Percentiles rank a stretch among this genome's conserved stretches.
Conservation (phyloP, 1,140 invertebrate species). For the Xylocopa sonorina region DNA sequence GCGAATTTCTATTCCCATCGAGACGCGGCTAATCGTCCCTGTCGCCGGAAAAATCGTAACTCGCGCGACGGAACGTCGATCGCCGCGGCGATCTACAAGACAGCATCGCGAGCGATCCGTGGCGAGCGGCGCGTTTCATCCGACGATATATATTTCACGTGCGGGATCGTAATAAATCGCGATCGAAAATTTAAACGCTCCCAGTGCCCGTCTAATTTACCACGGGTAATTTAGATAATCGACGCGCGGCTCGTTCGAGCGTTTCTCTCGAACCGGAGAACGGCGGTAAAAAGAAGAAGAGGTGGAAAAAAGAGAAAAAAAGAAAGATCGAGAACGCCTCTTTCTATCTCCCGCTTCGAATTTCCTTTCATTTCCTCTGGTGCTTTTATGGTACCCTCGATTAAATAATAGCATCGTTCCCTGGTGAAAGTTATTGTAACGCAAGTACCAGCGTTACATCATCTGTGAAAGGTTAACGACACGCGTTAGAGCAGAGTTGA, state of each 20-base stretch:
- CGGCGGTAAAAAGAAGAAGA: not conserved
- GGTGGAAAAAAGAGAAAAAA: too few relatives aligned
- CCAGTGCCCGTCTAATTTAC: constrained; percentile 15
- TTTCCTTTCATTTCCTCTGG: not conserved
- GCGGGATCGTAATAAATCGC: constrained; percentile 26
- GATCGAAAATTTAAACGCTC: constrained; percentile 30
- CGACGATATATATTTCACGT: constrained; percentile 8
- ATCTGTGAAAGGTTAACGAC: too few relatives aligned
- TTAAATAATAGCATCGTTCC: too few relatives aligned
- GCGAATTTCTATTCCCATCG: constrained; percentile 58
- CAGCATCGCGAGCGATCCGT: too few relatives aligned
- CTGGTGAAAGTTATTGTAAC: too few relatives aligned
- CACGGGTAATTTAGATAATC: constrained; percentile 18
- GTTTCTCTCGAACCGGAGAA: not conserved
- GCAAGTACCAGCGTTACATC: too few relatives aligned
- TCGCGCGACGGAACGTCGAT: not conserved
- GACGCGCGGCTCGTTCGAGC: not conserved
- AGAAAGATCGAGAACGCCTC: too few relatives aligned
- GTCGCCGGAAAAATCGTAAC: constrained; percentile 45
- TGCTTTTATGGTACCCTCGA: too few relatives aligned
- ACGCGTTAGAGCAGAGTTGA: too few relatives aligned
- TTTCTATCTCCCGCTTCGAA: too few relatives aligned
- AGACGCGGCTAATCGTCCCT: constrained; percentile 41
- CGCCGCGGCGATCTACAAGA: too few relatives aligned
- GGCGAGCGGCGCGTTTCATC: constrained; percentile 29